Percentiles rank a stretch among this genome's conserved stretches.
Conservation (phyloP, 2,113 vertebrate species). For the Todiramphus saurophagus region DNA sequence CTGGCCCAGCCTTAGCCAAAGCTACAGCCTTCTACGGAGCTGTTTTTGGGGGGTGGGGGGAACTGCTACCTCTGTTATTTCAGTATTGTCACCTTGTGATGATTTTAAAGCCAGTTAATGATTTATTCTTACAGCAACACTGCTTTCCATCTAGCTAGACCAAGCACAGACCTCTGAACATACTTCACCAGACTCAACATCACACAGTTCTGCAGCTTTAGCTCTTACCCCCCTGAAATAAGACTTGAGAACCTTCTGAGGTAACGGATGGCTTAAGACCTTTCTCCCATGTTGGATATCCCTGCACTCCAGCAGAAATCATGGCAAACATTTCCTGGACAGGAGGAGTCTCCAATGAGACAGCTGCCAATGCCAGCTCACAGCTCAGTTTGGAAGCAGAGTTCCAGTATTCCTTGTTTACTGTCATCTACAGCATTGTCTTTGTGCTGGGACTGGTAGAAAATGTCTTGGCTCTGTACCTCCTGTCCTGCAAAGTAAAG, state of each 20-base stretch:
- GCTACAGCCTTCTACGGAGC: not conserved
- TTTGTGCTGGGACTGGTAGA: slow-evolving; percentile 78
- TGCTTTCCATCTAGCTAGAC: accelerated
- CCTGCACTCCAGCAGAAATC: not conserved
- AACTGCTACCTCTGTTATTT: not conserved
- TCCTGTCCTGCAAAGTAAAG: slow-evolving; percentile 58
- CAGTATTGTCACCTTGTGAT: not conserved
- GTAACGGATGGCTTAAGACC: not conserved
- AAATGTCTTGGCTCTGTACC: slow-evolving; percentile 71
- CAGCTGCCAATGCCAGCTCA: not conserved
- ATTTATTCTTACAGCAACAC: not conserved
- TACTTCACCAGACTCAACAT: not conserved
- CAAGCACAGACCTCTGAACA: not conserved
- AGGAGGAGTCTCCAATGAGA: not conserved
- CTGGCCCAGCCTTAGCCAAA: not conserved
- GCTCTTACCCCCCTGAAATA: accelerated
- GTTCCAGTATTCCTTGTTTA: slow-evolving; percentile 79
- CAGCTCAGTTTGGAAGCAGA: slow-evolving; percentile 26
- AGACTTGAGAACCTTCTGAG: not conserved
- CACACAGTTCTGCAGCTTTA: accelerated
- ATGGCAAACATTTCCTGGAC: not conserved
- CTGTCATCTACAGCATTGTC: slow-evolving; percentile 70
- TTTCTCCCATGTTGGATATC: accelerated
- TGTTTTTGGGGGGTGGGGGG: no score
- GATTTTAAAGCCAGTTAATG: not conserved